Conservation (phyloP, 2,888 invertebrate genomes). For the Zhuqinia jingwanae region DNA sequence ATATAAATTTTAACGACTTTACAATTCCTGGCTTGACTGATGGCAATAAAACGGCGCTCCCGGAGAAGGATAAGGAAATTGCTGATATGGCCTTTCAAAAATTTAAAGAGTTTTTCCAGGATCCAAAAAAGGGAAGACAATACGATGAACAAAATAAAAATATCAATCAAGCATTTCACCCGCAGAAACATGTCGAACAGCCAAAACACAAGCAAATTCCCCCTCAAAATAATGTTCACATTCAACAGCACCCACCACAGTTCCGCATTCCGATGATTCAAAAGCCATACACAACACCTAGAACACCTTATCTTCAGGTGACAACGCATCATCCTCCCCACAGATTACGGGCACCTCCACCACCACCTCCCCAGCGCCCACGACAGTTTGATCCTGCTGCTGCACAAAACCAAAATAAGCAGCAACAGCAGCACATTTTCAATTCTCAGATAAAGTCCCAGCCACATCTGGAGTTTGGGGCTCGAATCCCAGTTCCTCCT, state of each 20-base stretch:
- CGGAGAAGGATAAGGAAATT: conserved; percentile 76
- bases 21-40: conserved; percentile 72
- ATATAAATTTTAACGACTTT: conserved; percentile 78
- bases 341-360: conserved; percentile 22
- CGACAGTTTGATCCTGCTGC: conserved; percentile 24
- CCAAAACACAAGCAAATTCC: conserved; percentile 31
- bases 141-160: conserved; percentile 49
- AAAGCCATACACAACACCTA: conserved; percentile 59
- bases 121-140: conserved; percentile 63
- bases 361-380: conserved; percentile 21
- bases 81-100: conserved; percentile 77
- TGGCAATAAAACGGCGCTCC: conserved; percentile 64
- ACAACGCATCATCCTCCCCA: conserved; percentile 34
- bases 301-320: conserved; percentile 1
- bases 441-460: conserved; percentile 54
- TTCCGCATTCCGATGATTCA: conserved; percentile 62
- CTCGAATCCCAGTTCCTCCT: conserved; percentile 64
- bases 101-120: conserved; percentile 77
- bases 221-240: conserved; percentile 26
- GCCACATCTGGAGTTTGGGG: conserved; percentile 60
- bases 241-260: conserved; percentile 20
- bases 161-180: conserved; percentile 6
- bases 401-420: conserved; percentile 36
- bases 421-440: conserved; percentile 47
- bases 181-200: neutral